These are phyloP conservation scores for Sparidentex hasta DNA, from an alignment of 2,797 vertebrate genomes.

Conservation along the genomic window DNA sequence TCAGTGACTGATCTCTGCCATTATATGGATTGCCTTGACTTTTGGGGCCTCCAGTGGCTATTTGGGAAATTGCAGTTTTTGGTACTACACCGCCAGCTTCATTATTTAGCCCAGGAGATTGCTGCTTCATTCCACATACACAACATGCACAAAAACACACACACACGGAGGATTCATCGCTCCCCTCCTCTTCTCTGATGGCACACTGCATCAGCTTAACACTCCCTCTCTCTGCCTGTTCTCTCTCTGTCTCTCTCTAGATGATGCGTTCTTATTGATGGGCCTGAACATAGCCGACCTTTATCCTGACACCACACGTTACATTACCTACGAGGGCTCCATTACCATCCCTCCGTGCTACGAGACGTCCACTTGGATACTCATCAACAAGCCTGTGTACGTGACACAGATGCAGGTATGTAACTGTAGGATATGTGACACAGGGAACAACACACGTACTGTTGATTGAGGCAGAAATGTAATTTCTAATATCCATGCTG, in stretches of 20 bases:
- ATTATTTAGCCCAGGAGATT: no score
- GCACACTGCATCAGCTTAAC: conserved; percentile 16
- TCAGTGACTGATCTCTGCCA: no score
- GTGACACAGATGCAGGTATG: conserved; percentile 97
- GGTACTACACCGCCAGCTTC: no score
- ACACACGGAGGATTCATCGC: neutral
- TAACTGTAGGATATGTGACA: neutral
- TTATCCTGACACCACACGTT: conserved; percentile 96
- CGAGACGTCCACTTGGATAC: conserved; percentile 97
- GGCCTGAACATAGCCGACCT: conserved; percentile 95
- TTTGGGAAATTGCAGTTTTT: no score
- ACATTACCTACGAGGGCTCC: conserved; percentile 97
- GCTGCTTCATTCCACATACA: conserved; percentile 74
- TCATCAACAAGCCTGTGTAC: conserved; percentile 98
- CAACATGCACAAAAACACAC: neutral
- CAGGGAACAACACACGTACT: neutral
- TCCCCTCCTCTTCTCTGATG: neutral
- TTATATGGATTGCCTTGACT: no score
- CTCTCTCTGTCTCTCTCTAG: conserved; percentile 71
- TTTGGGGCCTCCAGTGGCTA: no score
- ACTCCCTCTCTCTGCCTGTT: neutral
- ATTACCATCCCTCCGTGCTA: conserved; percentile 97
- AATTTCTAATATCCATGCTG: conserved; percentile 18
- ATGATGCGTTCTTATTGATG: conserved; percentile 96
- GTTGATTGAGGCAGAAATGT: conserved; percentile 14